Evolutionary conservation across 2,797 vertebrate genomes (phyloP), one percentile per base, ranked within the genome.

Genomic region (Sebastes itinus): DNA sequence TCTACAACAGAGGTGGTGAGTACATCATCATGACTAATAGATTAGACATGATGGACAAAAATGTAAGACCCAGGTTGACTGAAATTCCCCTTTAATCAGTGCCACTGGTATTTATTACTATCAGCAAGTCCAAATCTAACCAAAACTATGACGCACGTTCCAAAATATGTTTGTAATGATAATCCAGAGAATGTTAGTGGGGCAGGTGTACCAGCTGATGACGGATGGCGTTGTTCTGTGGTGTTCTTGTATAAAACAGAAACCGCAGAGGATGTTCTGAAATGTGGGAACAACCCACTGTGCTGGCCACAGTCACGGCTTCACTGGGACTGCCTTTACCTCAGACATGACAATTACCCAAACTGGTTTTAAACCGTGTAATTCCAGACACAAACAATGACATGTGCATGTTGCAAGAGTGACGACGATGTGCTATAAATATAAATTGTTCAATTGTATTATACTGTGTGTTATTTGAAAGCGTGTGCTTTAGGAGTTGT

Each of bases 151-250:
- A 84, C 59, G 42, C n/a, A 42, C 1, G 4, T 62, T 60, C 10
- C 30, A 33, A 76, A 85, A 69, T 62, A 67, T 71, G 66, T 66
- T 49, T n/a, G 9, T 27, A 25, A 49, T 22, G 2, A 35, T 1
- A 62, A 8, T 85, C 35, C 1, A 2, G 64, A 59, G 14, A 18
- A 52, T 5, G 10, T 4, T 23, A 49, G 55, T 2, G 3, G 42
- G 77, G 86, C 56, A 87, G 58, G 88, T 68, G 89, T 84, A 81
- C 23, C 90, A 11, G 49, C 65, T 56, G 61, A 72, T 70, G 70
- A 81, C 3, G n/a, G 27, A 5, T 25, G n/a, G 1, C n/a, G 23
- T 0, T 58, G 46, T 54, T 58, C 30, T 73, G 23, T 2, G 27
- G 23, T 60, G 32, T 52, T 25, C 22, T 67, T 55, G 8, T 1